Evolutionary conservation across 2,113 vertebrate species (phyloP).

Genomic region (Rhea pennata): DNA sequence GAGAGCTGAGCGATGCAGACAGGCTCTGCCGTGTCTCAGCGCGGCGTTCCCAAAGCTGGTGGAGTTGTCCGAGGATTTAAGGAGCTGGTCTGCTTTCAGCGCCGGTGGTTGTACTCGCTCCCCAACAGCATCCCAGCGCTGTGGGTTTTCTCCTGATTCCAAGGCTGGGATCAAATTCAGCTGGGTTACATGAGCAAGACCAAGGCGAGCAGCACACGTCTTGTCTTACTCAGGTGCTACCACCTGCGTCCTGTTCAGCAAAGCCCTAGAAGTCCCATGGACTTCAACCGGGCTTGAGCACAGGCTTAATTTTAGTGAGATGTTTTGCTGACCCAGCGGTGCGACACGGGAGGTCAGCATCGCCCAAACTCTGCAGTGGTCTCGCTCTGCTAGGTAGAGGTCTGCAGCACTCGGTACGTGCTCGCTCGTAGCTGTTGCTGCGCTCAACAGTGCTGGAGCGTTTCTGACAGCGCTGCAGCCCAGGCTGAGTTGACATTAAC

Average conservation of each 20-base stretch:
- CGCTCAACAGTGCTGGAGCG: fast-evolving
- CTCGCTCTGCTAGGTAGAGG: fast-evolving
- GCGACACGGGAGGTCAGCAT: fast-evolving
- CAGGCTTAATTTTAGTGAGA: neutral
- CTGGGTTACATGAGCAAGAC: fast-evolving
- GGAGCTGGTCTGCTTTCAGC: fast-evolving
- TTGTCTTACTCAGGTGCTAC: fast-evolving
- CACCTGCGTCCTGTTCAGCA: neutral
- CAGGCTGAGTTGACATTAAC: neutral
- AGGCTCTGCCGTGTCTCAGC: neutral
- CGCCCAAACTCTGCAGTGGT: neutral
- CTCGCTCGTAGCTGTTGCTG: fast-evolving
- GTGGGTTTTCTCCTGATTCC: fast-evolving
- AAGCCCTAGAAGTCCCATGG: fast-evolving
- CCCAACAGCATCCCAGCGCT: fast-evolving
- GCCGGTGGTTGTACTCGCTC: neutral
- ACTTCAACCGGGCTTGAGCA: neutral
- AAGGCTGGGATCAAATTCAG: neutral
- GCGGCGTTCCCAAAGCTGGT: fast-evolving
- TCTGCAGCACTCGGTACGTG: fast-evolving
- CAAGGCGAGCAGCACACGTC: fast-evolving
- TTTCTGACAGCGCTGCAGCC: fast-evolving
- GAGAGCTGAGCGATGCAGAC: neutral
- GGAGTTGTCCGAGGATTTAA: fast-evolving
- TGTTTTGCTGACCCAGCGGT: neutral